Conservation (phyloP, 2,113 vertebrate species). For the Chauna torquata region DNA sequence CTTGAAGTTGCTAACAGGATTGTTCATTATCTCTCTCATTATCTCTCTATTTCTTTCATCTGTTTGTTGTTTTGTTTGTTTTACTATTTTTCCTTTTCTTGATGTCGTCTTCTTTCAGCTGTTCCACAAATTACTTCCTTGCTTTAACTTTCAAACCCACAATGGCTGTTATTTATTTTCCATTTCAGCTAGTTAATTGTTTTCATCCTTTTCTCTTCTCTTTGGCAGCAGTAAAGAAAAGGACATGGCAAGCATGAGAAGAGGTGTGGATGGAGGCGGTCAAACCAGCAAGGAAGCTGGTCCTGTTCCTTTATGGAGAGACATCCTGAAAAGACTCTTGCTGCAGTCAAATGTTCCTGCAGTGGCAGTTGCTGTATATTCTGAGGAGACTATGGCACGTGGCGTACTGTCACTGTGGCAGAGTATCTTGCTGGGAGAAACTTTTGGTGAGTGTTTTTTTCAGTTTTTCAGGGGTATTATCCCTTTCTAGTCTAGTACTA, state of each 20-base stretch:
- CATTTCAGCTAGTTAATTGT: conserved; percentile 17
- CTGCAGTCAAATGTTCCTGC: background rate
- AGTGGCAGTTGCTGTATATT: background rate
- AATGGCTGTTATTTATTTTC: background rate
- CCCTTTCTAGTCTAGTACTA: background rate
- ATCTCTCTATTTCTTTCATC: background rate
- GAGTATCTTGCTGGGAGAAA: background rate
- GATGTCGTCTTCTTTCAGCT: background rate
- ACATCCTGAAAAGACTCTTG: background rate
- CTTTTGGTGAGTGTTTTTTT: background rate
- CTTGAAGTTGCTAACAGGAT: background rate
- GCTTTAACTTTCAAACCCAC: conserved; percentile 33
- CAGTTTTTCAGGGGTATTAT: background rate
- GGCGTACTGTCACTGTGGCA: background rate
- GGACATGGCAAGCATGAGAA: background rate
- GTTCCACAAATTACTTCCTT: conserved; percentile 38
- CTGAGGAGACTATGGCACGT: background rate
- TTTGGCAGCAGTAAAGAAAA: background rate
- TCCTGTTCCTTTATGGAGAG: background rate
- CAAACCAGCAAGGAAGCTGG: background rate
- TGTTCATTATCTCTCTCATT: background rate
- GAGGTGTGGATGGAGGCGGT: background rate
- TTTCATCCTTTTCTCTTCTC: conserved; percentile 7
- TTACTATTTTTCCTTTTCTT: background rate
- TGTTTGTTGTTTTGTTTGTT: background rate